phyloP scores from a whole-genome alignment of 2,797 vertebrate genomes.

The Sylvia borin region DNA sequence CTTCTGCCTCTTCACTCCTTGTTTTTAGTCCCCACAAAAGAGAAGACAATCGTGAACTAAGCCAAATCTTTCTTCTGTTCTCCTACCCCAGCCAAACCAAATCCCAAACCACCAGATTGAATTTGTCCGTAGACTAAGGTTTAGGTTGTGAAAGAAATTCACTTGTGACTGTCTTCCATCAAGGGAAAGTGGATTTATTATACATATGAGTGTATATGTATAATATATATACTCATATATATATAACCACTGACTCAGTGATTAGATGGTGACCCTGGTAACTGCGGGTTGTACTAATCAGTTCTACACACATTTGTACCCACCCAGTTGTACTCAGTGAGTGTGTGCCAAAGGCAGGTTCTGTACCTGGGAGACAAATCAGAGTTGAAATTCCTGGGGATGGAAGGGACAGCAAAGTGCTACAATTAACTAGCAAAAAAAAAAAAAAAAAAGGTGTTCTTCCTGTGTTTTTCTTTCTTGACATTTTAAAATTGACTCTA shows the following conservation, averaged over 20 bases:
- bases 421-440: neutral
- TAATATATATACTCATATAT: too few species aligned
- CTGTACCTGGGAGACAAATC: neutral
- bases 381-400: neutral
- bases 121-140: neutral
- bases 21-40: neutral
- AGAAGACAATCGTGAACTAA: neutral
- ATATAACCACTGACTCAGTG: neutral
- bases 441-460: neutral
- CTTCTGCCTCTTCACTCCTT: neutral
- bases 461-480: neutral
- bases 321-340: neutral
- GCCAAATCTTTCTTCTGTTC: neutral
- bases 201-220: neutral
- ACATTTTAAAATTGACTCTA: neutral
- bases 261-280: neutral
- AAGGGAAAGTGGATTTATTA: neutral
- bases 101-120: neutral
- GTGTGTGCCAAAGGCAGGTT: neutral
- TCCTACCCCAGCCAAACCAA: neutral
- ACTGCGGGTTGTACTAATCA: neutral
- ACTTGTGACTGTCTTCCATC: neutral
- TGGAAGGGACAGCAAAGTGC: neutral
- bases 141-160: neutral
- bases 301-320: neutral